Conservation (phyloP, 2,113 vertebrate species). For the Chionis minor region DNA sequence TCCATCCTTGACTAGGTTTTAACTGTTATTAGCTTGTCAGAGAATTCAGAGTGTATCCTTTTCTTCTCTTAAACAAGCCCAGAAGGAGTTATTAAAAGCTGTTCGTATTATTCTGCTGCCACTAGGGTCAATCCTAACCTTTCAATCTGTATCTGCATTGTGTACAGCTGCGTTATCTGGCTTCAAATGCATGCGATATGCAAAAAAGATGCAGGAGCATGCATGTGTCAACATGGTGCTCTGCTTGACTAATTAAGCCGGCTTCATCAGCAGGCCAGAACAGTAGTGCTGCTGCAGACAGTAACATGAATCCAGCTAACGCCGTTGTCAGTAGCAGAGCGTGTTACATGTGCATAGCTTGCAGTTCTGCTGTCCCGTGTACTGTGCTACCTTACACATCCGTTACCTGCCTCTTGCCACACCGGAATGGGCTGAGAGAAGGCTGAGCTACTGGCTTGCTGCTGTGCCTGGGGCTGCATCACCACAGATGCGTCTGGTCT, state of each 20-base stretch:
- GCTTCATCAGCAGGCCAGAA: background rate
- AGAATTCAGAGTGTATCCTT: background rate
- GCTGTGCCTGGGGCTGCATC: background rate
- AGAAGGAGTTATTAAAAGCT: background rate
- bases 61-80: background rate
- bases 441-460: background rate
- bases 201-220: background rate
- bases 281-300: background rate
- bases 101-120: background rate
- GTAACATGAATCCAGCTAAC: background rate
- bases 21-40: background rate
- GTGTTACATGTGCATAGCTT: accelerated
- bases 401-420: background rate
- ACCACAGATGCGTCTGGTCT: background rate
- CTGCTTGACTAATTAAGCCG: background rate
- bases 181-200: accelerated
- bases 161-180: background rate
- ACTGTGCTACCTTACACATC: background rate
- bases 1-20: background rate
- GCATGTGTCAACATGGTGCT: accelerated
- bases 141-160: background rate
- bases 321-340: background rate
- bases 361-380: accelerated
- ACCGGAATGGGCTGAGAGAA: background rate
- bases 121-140: background rate